Evolutionary conservation across 2,113 vertebrate genomes (phyloP), one percentile per base, ranked within the genome.

Genomic region (Fulmarus glacialis): DNA sequence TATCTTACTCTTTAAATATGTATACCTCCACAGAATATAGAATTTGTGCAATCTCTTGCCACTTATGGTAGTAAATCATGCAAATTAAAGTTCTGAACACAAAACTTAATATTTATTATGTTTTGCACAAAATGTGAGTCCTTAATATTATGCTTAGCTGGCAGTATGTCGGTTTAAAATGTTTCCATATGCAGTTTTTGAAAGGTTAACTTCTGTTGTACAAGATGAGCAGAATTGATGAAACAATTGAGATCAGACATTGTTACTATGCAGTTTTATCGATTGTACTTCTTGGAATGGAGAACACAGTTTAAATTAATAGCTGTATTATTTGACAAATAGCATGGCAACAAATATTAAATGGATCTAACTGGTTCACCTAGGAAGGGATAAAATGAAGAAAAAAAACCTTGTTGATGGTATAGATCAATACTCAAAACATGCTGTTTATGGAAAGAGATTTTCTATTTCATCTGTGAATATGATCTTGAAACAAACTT

Each of bases 181-280:
- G 5, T 80, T 93, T 80, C 36, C 13, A 34, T 26, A 19, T 10
- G 30, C 6, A 89, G 15, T 53, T 86, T 85, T 75, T 36, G 38
- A 86, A 93, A 92, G 34, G 30, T 59, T 75, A 88, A 36, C 5
- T 42, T 89, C 73, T 81, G 15, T 60, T 62, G 9, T 48, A 45
- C 11, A 42, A 73, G 34, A 77, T 62, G 47, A 88, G 22, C 32
- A 27, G 53, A 89, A 84, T 7, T 96, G 80, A 87, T 90, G 32
- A 86, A 95, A 82, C 38, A 89, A 32, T 64, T 92, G 50, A 63
- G 34, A 78, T 47, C 56, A 90, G 36, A 84, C 27, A 52, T 59
- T 55, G 45, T 72, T 71, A 43, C 47, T 81, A 6, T 38, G 47
- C 2, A 7, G 26, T 62, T 83, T 62, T 90, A 89, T 64, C 0